phyloP scores from a whole-genome alignment of 2,797 vertebrate genomes.

The Urosaurus nigricauda region DNA sequence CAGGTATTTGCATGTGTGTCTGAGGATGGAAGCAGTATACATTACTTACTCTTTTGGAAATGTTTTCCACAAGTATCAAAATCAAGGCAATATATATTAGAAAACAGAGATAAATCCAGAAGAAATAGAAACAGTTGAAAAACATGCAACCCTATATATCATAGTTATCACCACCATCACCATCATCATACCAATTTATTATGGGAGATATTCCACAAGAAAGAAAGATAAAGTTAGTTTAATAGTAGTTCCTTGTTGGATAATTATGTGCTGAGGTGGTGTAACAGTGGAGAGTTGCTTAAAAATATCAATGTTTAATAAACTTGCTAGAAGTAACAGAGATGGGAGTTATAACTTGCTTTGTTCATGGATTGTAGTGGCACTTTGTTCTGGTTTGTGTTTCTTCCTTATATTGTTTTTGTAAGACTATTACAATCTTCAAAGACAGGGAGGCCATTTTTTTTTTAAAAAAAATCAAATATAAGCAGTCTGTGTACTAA shows the following conservation, averaged over 20 bases:
- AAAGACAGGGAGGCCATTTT: conserved; percentile 1
- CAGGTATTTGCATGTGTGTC: too few relatives aligned
- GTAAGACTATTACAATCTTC: conserved; percentile 40
- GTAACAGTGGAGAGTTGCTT: background rate
- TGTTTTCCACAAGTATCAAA: too few relatives aligned
- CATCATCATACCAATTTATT: background rate
- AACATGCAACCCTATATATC: background rate
- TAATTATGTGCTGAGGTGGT: background rate
- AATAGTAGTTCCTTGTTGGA: background rate
- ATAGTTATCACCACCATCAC: background rate
- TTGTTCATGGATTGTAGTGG: background rate
- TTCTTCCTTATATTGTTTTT: conserved; percentile 18
- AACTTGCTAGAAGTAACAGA: conserved; percentile 14
- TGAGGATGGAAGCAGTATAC: too few relatives aligned
- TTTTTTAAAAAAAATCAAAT: conserved; percentile 18
- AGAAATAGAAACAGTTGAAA: background rate
- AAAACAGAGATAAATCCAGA: background rate
- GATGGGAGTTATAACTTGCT: background rate
- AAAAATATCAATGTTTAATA: background rate
- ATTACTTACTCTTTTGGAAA: too few relatives aligned
- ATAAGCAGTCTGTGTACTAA: conserved; percentile 29
- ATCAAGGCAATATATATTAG: background rate
- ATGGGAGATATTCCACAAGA: too few relatives aligned
- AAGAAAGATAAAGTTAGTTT: too few relatives aligned
- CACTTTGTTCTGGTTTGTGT: conserved; percentile 9